Conservation (phyloP, 2,797 vertebrate genomes). For the Sylvia borin region DNA sequence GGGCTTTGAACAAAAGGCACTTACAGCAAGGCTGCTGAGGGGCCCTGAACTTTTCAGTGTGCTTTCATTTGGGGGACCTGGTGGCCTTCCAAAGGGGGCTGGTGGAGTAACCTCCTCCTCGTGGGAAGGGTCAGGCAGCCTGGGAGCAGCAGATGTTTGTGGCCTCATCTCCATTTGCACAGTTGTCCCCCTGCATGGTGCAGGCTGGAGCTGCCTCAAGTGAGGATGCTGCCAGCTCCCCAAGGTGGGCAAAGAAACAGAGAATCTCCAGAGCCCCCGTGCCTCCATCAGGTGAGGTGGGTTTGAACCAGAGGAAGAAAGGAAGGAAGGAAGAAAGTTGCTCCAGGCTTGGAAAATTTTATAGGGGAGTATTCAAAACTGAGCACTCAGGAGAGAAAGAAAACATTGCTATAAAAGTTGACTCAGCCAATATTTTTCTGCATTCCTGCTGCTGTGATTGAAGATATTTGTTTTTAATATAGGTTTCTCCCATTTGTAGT, state of each 20-base stretch:
- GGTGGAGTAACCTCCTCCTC: constrained; percentile 13
- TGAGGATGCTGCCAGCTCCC: neutral
- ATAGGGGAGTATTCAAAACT: constrained; percentile 14
- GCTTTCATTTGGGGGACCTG: constrained; percentile 61
- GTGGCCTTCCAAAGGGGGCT: constrained; percentile 65
- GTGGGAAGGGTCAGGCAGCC: constrained; percentile 10
- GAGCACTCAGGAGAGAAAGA: constrained; percentile 29
- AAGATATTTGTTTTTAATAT: constrained; percentile 65
- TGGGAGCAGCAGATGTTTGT: constrained; percentile 72
- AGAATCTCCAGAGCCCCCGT: neutral
- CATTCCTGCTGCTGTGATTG: constrained; percentile 54
- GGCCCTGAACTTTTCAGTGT: constrained; percentile 73
- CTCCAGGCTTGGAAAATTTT: constrained; percentile 54
- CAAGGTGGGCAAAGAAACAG: neutral
- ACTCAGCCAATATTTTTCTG: constrained; percentile 52
- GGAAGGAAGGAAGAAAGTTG: constrained; percentile 3
- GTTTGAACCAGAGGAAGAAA: neutral
- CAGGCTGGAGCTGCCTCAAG: constrained; percentile 33
- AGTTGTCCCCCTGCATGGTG: neutral
- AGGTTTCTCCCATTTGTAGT: constrained; percentile 43
- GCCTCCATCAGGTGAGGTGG: constrained; percentile 9
- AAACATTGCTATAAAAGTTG: constrained; percentile 56
- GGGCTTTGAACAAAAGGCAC: constrained; percentile 88
- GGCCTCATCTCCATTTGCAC: neutral
- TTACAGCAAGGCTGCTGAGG: constrained; percentile 70